A percentile compares a stretch with the other conserved stretches of the same genome.
Conservation (phyloP, 2,797 vertebrate species). For the Microtus agrestis region DNA sequence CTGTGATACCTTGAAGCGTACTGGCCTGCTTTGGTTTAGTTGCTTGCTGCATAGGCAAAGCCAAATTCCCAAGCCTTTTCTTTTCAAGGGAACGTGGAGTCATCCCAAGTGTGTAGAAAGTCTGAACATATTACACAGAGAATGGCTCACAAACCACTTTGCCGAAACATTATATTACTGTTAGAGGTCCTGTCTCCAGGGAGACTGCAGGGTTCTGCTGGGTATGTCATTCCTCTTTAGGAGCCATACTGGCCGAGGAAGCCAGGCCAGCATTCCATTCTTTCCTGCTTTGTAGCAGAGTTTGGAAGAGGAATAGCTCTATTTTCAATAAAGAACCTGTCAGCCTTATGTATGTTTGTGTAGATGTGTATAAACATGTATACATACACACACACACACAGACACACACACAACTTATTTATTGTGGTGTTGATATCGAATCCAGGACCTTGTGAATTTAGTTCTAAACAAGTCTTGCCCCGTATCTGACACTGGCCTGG, state of each 20-base stretch:
- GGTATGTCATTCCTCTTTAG: background rate
- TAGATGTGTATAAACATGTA: background rate
- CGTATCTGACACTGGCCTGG: background rate
- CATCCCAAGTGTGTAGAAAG: background rate
- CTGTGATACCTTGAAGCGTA: background rate
- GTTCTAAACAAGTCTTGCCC: background rate
- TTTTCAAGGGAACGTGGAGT: background rate
- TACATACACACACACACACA: accelerated
- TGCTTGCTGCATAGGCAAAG: background rate
- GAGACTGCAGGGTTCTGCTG: background rate
- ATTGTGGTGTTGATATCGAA: background rate
- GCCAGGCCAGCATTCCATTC: background rate
- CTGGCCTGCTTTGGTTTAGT: background rate
- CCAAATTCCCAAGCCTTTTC: background rate
- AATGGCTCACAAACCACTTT: background rate
- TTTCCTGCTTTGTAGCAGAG: background rate
- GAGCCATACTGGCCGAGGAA: background rate
- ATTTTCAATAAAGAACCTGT: background rate
- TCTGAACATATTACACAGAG: background rate
- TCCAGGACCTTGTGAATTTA: background rate
- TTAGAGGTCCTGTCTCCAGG: background rate
- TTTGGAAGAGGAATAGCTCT: background rate
- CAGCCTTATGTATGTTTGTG: background rate
- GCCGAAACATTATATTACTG: background rate
- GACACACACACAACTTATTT: background rate